Conservation (phyloP, 2,888 invertebrate species). For the Apodemia mormo region DNA sequence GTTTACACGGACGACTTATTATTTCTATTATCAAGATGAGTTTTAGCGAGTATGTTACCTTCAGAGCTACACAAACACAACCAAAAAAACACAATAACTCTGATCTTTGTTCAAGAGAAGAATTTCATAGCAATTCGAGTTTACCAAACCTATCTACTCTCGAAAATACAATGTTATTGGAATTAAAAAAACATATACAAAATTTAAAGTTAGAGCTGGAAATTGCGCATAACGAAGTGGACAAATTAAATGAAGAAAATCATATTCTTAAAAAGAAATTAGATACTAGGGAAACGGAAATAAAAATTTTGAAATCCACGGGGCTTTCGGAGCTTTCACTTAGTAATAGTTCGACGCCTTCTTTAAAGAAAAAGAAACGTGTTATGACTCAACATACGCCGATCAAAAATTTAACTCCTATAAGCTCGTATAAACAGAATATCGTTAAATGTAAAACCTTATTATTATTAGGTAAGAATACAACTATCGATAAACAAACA, state of each 20-base stretch:
- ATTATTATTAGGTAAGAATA: neutral
- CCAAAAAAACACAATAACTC: neutral
- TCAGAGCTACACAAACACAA: neutral
- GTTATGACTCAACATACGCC: neutral
- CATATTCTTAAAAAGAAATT: neutral
- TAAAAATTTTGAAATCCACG: neutral
- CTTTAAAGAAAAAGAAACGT: neutral
- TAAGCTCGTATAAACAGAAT: neutral
- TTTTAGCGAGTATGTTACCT: neutral
- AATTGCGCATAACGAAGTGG: neutral
- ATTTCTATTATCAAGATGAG: neutral
- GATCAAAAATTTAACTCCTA: neutral
- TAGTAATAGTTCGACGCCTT: neutral
- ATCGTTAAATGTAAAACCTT: neutral
- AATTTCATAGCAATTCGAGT: neutral
- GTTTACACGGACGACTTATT: too few relatives aligned
- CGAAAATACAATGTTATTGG: neutral
- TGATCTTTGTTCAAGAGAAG: neutral
- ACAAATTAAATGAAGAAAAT: neutral
- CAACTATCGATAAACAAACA: neutral
- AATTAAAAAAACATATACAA: neutral
- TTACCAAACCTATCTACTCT: neutral
- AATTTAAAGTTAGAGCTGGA: neutral
- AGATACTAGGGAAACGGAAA: neutral
- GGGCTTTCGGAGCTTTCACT: neutral